Conservation (phyloP, 1,140 invertebrate genomes). For the Mycetomoellerius zeteki region DNA sequence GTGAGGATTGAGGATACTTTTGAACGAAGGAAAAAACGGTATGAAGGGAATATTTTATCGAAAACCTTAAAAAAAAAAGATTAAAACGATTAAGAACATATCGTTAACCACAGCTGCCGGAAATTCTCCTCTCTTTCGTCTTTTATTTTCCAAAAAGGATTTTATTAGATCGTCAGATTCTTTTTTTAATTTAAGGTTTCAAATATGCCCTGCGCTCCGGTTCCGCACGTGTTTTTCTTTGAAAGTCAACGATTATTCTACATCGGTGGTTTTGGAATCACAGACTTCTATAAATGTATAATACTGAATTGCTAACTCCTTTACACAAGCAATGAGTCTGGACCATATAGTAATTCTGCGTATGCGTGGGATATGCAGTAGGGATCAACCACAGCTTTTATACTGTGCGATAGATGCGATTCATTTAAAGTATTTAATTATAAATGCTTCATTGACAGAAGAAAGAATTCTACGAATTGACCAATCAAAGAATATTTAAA, state of each 20-base stretch:
- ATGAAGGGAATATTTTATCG: constrained; percentile 24
- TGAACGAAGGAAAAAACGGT: constrained; percentile 16
- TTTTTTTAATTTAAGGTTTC: neutral
- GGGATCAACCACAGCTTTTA: too few relatives aligned
- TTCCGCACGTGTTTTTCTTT: neutral
- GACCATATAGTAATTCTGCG: too few relatives aligned
- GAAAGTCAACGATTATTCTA: neutral
- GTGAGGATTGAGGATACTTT: constrained; percentile 20
- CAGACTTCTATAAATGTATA: too few relatives aligned
- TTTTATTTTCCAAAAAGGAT: neutral
- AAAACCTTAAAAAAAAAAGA: neutral
- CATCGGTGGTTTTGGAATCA: neutral
- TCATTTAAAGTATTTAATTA: too few relatives aligned
- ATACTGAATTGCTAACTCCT: too few relatives aligned
- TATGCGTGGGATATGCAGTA: too few relatives aligned
- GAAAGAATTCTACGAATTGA: too few relatives aligned
- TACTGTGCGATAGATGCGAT: too few relatives aligned
- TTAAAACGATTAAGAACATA: constrained; percentile 10
- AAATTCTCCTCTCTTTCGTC: neutral
- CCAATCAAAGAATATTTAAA: too few relatives aligned
- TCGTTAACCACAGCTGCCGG: constrained; percentile 11
- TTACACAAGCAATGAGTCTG: too few relatives aligned
- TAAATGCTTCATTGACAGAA: too few relatives aligned
- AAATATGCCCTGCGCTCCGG: neutral
- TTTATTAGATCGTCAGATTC: neutral